Conservation (phyloP, 2,113 vertebrate genomes). For the Telmatochromis sp. region DNA sequence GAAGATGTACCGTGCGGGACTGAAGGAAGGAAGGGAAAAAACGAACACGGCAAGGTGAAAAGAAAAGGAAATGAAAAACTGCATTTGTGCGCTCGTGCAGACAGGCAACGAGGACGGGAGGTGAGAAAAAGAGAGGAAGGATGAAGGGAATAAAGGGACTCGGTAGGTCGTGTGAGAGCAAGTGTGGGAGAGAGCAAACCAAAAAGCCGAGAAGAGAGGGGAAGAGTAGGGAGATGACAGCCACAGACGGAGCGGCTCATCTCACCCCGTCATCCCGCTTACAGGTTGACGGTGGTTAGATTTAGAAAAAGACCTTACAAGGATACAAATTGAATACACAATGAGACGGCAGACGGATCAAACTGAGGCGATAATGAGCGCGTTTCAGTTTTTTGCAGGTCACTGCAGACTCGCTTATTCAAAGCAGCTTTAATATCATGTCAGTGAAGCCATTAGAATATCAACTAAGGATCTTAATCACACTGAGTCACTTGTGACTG, state of each 20-base stretch:
- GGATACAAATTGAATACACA: not conserved
- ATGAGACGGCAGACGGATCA: not conserved
- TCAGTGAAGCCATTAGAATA: not conserved
- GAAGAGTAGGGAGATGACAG: not conserved
- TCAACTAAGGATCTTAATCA: constrained; percentile 7
- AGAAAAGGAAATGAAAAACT: not conserved
- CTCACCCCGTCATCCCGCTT: not conserved
- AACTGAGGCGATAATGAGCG: not conserved
- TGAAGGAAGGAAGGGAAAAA: not conserved
- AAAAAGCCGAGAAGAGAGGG: not conserved
- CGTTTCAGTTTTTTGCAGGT: not conserved
- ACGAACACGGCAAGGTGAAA: not conserved
- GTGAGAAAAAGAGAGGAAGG: constrained; percentile 10
- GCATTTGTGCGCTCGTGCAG: not conserved
- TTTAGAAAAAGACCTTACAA: not conserved
- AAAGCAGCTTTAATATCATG: not conserved
- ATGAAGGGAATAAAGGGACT: not conserved
- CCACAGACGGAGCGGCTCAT: not conserved
- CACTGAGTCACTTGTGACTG: not conserved
- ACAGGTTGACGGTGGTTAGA: not conserved
- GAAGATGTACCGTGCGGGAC: constrained; percentile 34
- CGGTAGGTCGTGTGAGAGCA: constrained; percentile 7
- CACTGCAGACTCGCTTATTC: not conserved
- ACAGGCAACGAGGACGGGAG: not conserved
- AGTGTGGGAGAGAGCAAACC: constrained; percentile 4